Conservation (phyloP, 2,888 invertebrate genomes). For the Stenodema calcarata region DNA sequence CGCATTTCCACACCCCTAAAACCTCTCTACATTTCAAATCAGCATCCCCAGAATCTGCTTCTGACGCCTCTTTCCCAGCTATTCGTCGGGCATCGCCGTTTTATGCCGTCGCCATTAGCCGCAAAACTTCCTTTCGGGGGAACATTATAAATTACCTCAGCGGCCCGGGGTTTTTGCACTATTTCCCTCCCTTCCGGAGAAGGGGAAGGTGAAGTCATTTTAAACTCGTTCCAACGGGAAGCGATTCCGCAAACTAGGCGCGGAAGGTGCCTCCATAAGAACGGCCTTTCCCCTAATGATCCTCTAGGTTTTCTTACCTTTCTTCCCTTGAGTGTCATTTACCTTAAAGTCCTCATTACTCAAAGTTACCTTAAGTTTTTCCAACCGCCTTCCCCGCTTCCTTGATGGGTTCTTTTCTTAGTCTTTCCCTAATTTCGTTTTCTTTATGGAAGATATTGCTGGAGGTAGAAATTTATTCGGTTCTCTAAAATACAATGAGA, state of each 20-base stretch:
- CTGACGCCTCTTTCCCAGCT: constrained; percentile 20
- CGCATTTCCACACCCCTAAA: neutral
- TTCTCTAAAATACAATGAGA: neutral
- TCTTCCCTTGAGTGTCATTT: constrained; percentile 44
- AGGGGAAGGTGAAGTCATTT: constrained; percentile 36
- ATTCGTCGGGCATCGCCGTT: constrained; percentile 2
- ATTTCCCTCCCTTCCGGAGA: neutral
- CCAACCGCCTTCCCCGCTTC: neutral
- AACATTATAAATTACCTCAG: constrained; percentile 41
- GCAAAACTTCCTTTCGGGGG: constrained; percentile 25
- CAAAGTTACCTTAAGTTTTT: constrained; percentile 38
- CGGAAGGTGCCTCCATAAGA: constrained; percentile 22
- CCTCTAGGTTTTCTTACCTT: constrained; percentile 42
- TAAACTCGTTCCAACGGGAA: constrained; percentile 43
- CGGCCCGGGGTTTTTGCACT: constrained; percentile 16
- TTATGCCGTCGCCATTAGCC: constrained; percentile 42
- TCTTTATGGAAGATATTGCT: neutral
- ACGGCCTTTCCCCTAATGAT: constrained; percentile 12
- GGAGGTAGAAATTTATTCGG: neutral
- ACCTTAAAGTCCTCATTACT: constrained; percentile 42
- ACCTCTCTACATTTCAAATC: constrained; percentile 36
- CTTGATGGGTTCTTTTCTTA: neutral
- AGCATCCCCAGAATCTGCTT: neutral
- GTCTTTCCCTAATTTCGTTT: constrained; percentile 26
- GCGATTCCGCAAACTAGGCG: constrained; percentile 43